phyloP scores from a whole-genome alignment of 2,113 vertebrate species.

The Haemorhous mexicanus region DNA sequence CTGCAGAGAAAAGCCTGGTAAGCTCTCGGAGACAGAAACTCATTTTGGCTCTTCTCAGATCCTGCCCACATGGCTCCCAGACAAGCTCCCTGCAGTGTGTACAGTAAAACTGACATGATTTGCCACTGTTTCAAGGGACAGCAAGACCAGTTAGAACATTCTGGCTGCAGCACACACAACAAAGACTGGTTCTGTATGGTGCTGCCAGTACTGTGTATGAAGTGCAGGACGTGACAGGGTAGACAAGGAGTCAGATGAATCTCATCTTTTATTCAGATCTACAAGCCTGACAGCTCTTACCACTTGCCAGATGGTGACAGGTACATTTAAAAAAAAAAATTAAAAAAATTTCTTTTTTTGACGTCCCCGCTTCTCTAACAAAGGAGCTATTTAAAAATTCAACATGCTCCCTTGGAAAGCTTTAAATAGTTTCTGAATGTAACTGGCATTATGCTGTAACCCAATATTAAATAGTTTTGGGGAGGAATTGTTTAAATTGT shows the following conservation, averaged over 20 bases:
- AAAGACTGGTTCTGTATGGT: background rate
- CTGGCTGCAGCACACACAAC: background rate
- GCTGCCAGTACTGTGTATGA: background rate
- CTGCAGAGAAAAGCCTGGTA: background rate
- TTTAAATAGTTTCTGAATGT: constrained; percentile 53
- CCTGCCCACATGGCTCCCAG: background rate
- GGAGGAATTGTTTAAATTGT: constrained; percentile 23
- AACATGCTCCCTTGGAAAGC: constrained; percentile 29
- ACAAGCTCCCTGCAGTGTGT: background rate
- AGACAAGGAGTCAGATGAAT: background rate
- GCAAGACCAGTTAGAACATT: background rate
- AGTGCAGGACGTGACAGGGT: background rate
- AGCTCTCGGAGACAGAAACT: background rate
- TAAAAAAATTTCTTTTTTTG: background rate
- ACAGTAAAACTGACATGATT: background rate
- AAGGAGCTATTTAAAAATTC: constrained; percentile 59
- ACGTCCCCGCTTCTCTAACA: constrained; percentile 20
- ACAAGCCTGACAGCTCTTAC: constrained; percentile 40
- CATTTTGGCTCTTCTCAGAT: background rate
- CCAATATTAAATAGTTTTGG: constrained; percentile 25
- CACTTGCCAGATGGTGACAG: constrained; percentile 57
- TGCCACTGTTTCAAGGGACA: background rate
- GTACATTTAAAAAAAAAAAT: background rate
- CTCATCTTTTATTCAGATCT: constrained; percentile 39
- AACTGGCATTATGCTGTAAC: constrained; percentile 17